Conservation (phyloP, 1,140 invertebrate genomes). For the Sipha flava region DNA sequence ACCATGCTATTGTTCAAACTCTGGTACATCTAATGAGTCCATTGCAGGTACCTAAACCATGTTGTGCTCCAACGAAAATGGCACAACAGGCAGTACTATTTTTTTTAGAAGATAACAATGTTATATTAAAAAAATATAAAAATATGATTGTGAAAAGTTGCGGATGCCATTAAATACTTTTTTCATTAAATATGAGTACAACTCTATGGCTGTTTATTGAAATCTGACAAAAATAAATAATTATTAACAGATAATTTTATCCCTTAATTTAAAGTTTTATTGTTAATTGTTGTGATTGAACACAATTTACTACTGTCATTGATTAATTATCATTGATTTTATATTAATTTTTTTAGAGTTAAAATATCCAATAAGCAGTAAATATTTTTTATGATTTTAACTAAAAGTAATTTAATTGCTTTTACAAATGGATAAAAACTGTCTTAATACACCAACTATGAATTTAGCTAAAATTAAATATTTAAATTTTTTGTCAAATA, state of each 20-base stretch:
- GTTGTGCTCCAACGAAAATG: constrained; percentile 86
- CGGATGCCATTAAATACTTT: constrained; percentile 65
- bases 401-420: no score
- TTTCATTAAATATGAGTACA: not conserved
- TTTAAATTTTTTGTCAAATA: no score
- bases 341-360: not conserved
- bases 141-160: constrained; percentile 95
- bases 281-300: not conserved
- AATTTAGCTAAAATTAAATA: no score
- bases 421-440: no score
- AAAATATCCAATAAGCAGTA: not conserved
- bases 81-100: constrained; percentile 82
- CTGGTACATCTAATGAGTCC: constrained; percentile 79
- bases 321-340: not conserved
- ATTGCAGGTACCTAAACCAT: constrained; percentile 72
- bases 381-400: no score
- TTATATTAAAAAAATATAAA: constrained; percentile 86
- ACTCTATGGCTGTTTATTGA: not conserved
- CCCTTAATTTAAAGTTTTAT: not conserved
- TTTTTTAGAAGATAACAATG: constrained; percentile 78
- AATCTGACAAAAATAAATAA: not conserved
- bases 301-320: not conserved
- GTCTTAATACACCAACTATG: no score
- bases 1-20: constrained; percentile 92
- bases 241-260: not conserved